Conservation (phyloP, 1,140 invertebrate genomes). For the Drosophila elegans region DNA sequence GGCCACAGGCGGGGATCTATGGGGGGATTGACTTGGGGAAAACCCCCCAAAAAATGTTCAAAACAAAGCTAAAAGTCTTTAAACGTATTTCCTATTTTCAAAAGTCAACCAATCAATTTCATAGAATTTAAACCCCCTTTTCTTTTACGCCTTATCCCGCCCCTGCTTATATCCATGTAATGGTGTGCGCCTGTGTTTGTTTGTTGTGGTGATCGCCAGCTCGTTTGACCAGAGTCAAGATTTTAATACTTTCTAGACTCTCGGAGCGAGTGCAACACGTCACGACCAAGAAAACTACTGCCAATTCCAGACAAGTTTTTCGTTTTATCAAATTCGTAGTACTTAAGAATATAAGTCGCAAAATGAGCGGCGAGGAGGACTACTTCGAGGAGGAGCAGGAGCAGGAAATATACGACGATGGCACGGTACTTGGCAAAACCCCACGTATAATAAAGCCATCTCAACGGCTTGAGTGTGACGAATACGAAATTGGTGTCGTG, state of each 20-base stretch:
- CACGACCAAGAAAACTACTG: conserved; percentile 49
- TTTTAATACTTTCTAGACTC: conserved; percentile 79
- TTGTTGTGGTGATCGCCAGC: conserved; percentile 50
- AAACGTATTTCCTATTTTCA: background rate
- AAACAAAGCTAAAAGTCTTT: background rate
- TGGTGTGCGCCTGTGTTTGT: conserved; percentile 16
- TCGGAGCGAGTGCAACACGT: conserved; percentile 73
- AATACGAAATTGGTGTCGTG: conserved; percentile 69
- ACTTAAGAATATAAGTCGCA: conserved; percentile 1
- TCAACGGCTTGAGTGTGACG: conserved; percentile 44
- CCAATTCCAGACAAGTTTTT: conserved; percentile 8
- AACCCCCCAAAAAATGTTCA: background rate
- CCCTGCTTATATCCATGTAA: conserved; percentile 1
- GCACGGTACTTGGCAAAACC: conserved; percentile 48
- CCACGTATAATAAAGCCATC: conserved; percentile 10
- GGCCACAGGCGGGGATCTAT: background rate
- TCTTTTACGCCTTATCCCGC: background rate
- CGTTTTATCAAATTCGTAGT: conserved; percentile 19
- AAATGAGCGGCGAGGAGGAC: conserved; percentile 60
- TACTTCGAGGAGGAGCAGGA: conserved; percentile 47
- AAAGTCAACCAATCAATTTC: background rate
- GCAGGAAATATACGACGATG: conserved; percentile 72
- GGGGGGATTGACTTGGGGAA: background rate
- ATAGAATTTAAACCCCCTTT: background rate
- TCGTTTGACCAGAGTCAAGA: conserved; percentile 75